Evolutionary conservation across 1,140 invertebrate genomes (phyloP).

Genomic region (Charaxes varanes): DNA sequence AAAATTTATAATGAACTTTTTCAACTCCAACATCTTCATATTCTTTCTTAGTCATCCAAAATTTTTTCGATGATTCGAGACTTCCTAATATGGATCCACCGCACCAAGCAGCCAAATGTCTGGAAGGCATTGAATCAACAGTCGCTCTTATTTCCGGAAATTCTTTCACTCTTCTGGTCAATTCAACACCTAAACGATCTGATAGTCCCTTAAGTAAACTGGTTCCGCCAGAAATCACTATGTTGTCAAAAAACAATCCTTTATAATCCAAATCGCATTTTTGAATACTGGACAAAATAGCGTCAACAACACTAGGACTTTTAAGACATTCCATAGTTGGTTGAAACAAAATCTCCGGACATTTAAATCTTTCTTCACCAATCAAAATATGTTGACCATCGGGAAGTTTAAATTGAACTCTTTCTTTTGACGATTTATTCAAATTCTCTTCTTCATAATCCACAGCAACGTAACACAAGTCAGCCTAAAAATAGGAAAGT

Average conservation of each 20-base stretch:
- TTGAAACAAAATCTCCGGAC: slow-evolving; percentile 90
- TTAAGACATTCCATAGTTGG: slow-evolving; percentile 85
- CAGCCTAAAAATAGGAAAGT: slow-evolving; percentile 66
- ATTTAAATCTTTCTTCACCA: slow-evolving; percentile 90
- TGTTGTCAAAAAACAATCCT: slow-evolving; percentile 87
- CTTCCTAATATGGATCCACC: slow-evolving; percentile 86
- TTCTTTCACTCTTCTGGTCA: slow-evolving; percentile 78
- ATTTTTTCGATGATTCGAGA: slow-evolving; percentile 83
- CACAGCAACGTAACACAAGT: slow-evolving; percentile 37
- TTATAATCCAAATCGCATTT: slow-evolving; percentile 88
- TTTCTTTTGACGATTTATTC: slow-evolving; percentile 20
- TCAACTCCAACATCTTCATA: slow-evolving; percentile 83
- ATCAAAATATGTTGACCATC: slow-evolving; percentile 90
- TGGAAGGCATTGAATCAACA: slow-evolving; percentile 89
- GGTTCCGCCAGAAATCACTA: slow-evolving; percentile 85
- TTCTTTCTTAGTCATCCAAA: slow-evolving; percentile 85
- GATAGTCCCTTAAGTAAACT: slow-evolving; percentile 87
- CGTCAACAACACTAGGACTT: slow-evolving; percentile 85
- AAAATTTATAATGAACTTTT: slow-evolving; percentile 68
- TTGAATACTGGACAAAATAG: slow-evolving; percentile 89
- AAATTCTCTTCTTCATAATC: slow-evolving; percentile 35
- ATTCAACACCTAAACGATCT: slow-evolving; percentile 86
- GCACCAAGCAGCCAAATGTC: slow-evolving; percentile 86
- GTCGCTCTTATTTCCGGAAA: slow-evolving; percentile 85
- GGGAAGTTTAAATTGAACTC: slow-evolving; percentile 84